phyloP scores from a whole-genome alignment of 2,888 invertebrate genomes.

The Campaea margaritaria region DNA sequence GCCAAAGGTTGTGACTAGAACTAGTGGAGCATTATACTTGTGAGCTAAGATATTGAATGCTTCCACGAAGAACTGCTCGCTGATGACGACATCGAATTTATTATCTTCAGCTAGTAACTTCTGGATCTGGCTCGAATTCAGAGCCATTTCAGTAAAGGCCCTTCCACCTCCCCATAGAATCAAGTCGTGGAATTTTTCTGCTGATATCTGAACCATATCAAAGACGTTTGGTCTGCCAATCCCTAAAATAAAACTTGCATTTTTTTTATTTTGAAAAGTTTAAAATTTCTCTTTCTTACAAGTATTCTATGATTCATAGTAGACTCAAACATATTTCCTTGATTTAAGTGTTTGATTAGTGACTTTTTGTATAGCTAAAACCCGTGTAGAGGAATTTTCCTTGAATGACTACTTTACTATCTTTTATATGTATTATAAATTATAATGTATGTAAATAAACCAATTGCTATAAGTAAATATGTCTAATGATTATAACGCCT shows the following conservation, averaged over 20 bases:
- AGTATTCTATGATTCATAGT: too few relatives aligned
- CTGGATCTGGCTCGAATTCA: constrained; percentile 66
- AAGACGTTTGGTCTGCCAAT: constrained; percentile 72
- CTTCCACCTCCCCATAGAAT: constrained; percentile 71
- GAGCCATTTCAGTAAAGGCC: constrained; percentile 64
- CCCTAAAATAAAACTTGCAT: constrained; percentile 53
- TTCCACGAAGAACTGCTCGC: constrained; percentile 81
- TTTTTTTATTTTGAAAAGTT: background rate
- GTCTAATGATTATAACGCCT: too few relatives aligned
- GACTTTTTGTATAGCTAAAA: too few relatives aligned
- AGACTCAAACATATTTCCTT: too few relatives aligned
- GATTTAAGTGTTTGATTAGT: too few relatives aligned
- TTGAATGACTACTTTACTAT: too few relatives aligned
- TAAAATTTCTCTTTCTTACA: too few relatives aligned
- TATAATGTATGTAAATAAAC: too few relatives aligned
- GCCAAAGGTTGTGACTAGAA: constrained; percentile 70
- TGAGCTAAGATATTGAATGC: constrained; percentile 73
- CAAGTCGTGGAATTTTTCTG: constrained; percentile 65
- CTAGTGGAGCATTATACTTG: constrained; percentile 75
- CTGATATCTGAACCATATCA: constrained; percentile 65
- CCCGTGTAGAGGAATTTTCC: too few relatives aligned
- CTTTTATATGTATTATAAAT: too few relatives aligned
- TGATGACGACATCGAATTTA: constrained; percentile 75
- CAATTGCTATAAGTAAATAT: too few relatives aligned
- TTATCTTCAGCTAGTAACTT: constrained; percentile 63